Conservation (phyloP, 1,140 invertebrate genomes). For the Palaemon carinicauda region DNA sequence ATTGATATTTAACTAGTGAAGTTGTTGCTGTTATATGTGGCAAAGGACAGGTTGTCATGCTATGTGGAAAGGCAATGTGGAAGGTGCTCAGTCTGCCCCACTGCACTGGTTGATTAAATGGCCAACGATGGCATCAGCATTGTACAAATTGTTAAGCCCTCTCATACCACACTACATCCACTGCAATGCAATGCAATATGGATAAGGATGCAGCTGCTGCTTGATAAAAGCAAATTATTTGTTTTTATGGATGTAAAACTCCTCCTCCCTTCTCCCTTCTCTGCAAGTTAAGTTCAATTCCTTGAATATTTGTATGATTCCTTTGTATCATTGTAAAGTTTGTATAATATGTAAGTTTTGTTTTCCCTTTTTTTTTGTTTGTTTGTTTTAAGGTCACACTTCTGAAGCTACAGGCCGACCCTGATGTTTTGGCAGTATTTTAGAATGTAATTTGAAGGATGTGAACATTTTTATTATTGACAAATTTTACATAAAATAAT, state of each 20-base stretch:
- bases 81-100: slow-evolving; percentile 18
- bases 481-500: slow-evolving; percentile 59
- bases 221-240: slow-evolving; percentile 42
- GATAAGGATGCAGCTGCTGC: slow-evolving; percentile 45
- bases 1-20: background rate
- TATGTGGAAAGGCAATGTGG: background rate
- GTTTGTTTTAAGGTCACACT: slow-evolving; percentile 54
- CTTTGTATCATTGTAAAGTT: slow-evolving; percentile 56
- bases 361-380: slow-evolving; percentile 42
- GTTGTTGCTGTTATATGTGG: background rate
- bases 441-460: slow-evolving; percentile 57
- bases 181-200: slow-evolving; percentile 48
- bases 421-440: slow-evolving; percentile 55
- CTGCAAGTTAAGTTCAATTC: slow-evolving; percentile 24
- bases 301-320: slow-evolving; percentile 39
- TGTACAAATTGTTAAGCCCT: slow-evolving; percentile 56
- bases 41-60: slow-evolving; percentile 1
- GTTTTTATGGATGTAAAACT: slow-evolving; percentile 29
- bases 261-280: background rate
- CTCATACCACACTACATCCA: slow-evolving; percentile 51
- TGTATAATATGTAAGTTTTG: slow-evolving; percentile 57
- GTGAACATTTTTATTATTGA: slow-evolving; percentile 59
- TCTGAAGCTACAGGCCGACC: slow-evolving; percentile 41
- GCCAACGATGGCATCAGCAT: slow-evolving; percentile 51
- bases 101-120: slow-evolving; percentile 42